These are phyloP conservation scores for Phyto melanocephala DNA, from an alignment of 2,888 invertebrate species.

Conservation along the genomic window DNA sequence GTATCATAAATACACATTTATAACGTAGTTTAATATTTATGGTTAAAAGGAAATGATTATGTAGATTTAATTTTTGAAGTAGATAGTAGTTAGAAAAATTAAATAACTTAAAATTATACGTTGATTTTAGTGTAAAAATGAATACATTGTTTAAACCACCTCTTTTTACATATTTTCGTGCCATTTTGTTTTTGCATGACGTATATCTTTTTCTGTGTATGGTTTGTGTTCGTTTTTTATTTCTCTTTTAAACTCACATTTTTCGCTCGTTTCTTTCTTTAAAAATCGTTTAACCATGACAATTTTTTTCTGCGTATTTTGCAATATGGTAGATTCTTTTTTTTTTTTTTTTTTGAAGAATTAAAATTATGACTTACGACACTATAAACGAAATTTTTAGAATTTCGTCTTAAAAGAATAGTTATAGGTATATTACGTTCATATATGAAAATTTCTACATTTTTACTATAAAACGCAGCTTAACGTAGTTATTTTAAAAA, in stretches of 20 bases:
- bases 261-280: conserved; percentile 1
- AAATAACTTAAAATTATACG: conserved; percentile 58
- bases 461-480: conserved; percentile 54
- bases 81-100: conserved; percentile 20
- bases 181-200: conserved; percentile 20
- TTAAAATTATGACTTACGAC: conserved; percentile 60
- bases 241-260: conserved; percentile 15
- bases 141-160: conserved; percentile 53
- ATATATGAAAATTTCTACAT: conserved; percentile 43
- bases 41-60: conserved; percentile 34
- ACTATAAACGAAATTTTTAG: conserved; percentile 50
- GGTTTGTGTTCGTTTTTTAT: background rate
- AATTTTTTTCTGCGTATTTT: conserved; percentile 23
- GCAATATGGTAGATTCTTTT: conserved; percentile 26
- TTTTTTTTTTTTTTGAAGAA: conserved; percentile 4
- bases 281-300: conserved; percentile 23
- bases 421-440: conserved; percentile 30
- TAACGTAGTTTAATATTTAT: background rate
- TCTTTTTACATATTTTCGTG: conserved; percentile 28
- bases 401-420: conserved; percentile 46
- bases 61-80: conserved; percentile 32
- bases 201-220: conserved; percentile 6
- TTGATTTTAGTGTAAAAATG: conserved; percentile 31
- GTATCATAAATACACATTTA: background rate
- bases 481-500: conserved; percentile 48